Base-by-base conservation (phyloP, 2,113 vertebrate genomes). In the Dunckerocampus dactyliophorus region DNA sequence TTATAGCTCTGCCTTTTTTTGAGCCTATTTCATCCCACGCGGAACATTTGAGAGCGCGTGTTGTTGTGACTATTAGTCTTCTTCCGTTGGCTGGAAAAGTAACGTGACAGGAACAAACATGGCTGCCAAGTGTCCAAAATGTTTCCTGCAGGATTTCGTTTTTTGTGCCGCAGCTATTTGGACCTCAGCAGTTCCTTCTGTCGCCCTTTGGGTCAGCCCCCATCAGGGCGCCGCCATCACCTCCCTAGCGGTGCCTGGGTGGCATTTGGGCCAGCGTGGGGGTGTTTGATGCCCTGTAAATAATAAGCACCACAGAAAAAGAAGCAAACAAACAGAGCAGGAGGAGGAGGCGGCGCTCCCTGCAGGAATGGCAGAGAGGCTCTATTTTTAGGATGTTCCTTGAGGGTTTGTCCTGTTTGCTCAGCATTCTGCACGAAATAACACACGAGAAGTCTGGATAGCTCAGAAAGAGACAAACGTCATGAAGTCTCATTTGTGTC, bases 211-310 rank as follows among this genome's bases (percentile, higher is more conserved):
- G 48, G 69, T 67, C 80, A 88, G 84, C n/a, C 72, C 79, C 69
- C 56, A 72, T 74, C 59, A 39, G 71, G 67, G 74, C 62, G 47
- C 56, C 67, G 67, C 39, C 12, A 47, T 75, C 67, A 56, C 71
- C 58, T n/a, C 42, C 81, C 70, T 76, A 1, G 80, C 0, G 81
- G 84, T 80, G 19, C 1, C 56, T 70, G 81, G 64, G 59, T 4
- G n/a, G n/a, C 9, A 16, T 80, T 77, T 86, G 79, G 69, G 69
- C 62, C 60, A 59, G 78, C 69, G 72, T 56, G 75, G 59, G 56
- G 70, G 79, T 63, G 80, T 91, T 88, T 88, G 80, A 88, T 83
- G 86, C 84, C 37, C 75, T 77, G 72, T 82, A 83, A 85, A 87
- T 87, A 87, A 87, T 88, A 81, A 89, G 77, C 83, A 55, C 72